Percentiles rank a stretch among this genome's conserved stretches.
These are phyloP conservation scores for Eucera pruinosa DNA, from an alignment of 2,888 invertebrate genomes.

Conservation along the genomic window DNA sequence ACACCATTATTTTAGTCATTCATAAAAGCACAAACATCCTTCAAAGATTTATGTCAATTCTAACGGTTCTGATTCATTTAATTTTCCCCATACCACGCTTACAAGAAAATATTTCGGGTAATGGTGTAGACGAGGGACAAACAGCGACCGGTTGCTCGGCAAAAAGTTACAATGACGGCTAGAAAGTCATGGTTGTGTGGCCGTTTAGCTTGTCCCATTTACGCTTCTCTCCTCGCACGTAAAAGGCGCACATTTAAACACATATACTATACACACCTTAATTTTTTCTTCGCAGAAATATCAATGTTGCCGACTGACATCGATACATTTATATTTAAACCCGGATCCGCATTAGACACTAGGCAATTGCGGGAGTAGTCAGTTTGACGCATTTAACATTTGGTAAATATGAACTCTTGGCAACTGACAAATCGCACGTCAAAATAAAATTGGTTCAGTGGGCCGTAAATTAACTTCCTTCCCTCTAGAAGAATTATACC, in stretches of 20 bases:
- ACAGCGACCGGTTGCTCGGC: slow-evolving; percentile 24
- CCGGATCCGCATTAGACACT: too few species aligned
- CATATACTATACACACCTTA: neutral
- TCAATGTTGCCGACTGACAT: slow-evolving; percentile 7
- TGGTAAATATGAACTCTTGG: too few species aligned
- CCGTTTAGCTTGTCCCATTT: slow-evolving; percentile 48
- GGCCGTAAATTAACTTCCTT: too few species aligned
- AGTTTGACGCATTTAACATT: too few species aligned
- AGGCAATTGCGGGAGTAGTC: too few species aligned
- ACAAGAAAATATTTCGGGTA: slow-evolving; percentile 2
- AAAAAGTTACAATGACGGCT: slow-evolving; percentile 34
- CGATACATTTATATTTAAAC: neutral
- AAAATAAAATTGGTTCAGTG: too few species aligned
- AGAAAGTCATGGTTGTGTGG: slow-evolving; percentile 53
- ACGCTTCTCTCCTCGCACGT: slow-evolving; percentile 5
- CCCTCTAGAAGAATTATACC: too few species aligned
- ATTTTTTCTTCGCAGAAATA: slow-evolving; percentile 32
- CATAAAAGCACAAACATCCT: too few species aligned
- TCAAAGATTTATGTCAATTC: neutral
- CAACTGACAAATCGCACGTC: too few species aligned
- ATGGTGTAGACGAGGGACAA: slow-evolving; percentile 51
- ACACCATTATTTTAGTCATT: too few species aligned
- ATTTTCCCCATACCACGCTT: neutral
- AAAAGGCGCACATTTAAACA: slow-evolving; percentile 13
- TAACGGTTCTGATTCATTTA: neutral